Evolutionary conservation across 53 echinoderm and acorn worm genomes (phyloP).

Genomic region (Paracentrotus lividus): DNA sequence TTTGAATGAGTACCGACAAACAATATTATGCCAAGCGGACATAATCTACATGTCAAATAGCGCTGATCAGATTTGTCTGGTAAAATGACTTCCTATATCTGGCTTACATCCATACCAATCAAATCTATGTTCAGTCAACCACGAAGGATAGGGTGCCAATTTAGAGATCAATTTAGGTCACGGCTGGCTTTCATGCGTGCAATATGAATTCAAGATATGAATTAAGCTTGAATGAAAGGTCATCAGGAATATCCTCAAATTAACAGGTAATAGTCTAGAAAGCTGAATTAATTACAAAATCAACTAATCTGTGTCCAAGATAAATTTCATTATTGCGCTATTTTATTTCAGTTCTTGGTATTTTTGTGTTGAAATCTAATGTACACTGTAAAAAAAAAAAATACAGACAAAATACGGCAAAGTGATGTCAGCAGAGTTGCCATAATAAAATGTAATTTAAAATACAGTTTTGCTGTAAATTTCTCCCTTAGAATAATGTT

Average conservation of each 20-base stretch:
- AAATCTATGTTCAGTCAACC: slow-evolving; percentile 19
- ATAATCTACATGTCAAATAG: slow-evolving; percentile 4
- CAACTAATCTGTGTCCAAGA: too few relatives aligned
- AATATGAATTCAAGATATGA: slow-evolving; percentile 35
- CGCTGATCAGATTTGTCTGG: slow-evolving; percentile 16
- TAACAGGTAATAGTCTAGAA: background rate
- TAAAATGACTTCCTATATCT: slow-evolving; percentile 52
- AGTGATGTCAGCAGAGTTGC: too few relatives aligned
- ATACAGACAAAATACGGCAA: too few relatives aligned
- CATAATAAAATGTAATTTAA: too few relatives aligned
- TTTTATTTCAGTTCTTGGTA: too few relatives aligned
- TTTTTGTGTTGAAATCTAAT: too few relatives aligned
- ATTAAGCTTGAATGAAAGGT: slow-evolving; percentile 20
- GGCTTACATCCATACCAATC: slow-evolving; percentile 39
- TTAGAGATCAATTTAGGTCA: slow-evolving; percentile 47
- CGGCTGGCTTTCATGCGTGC: slow-evolving; percentile 19
- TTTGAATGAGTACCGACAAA: background rate
- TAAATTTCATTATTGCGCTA: too few relatives aligned
- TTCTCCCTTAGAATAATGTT: too few relatives aligned
- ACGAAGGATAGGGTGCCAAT: slow-evolving; percentile 42
- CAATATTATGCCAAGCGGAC: background rate
- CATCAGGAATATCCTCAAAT: background rate
- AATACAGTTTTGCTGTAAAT: too few relatives aligned
- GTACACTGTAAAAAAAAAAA: too few relatives aligned
- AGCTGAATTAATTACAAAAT: background rate